Evolutionary conservation across 1,140 invertebrate genomes (phyloP).

Genomic region (Uloborus diversus): DNA sequence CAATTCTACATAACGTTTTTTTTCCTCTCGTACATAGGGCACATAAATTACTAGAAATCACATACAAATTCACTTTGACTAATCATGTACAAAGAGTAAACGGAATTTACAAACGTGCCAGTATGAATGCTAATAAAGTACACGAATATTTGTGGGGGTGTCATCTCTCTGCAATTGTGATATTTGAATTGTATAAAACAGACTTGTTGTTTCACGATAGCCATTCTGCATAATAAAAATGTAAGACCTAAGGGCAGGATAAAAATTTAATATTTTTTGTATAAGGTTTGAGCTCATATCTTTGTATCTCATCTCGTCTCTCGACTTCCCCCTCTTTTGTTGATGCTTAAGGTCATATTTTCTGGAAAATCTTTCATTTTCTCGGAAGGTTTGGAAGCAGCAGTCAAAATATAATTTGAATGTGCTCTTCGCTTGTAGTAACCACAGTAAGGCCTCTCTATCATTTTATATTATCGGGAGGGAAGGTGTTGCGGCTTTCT

Average conservation of each 20-base stretch:
- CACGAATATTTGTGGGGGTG: not conserved
- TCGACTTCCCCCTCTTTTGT: too few species aligned
- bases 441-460: too few species aligned
- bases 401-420: too few species aligned
- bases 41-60: constrained; percentile 49
- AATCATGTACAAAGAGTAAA: constrained; percentile 46
- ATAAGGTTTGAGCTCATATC: not conserved
- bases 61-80: constrained; percentile 51
- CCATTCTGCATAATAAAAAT: constrained; percentile 12
- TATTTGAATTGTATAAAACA: constrained; percentile 18
- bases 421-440: too few species aligned
- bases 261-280: not conserved
- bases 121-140: constrained; percentile 28
- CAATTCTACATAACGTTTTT: not conserved
- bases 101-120: constrained; percentile 34
- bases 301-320: too few species aligned
- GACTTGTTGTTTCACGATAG: constrained; percentile 12
- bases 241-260: not conserved
- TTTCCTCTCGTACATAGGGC: not conserved
- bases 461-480: too few species aligned
- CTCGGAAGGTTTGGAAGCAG: too few species aligned
- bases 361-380: too few species aligned
- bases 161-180: not conserved
- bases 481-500: too few species aligned
- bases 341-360: too few species aligned